phyloP scores from a whole-genome alignment of 2,888 invertebrate genomes.

The Cecidostiba fungosa region DNA sequence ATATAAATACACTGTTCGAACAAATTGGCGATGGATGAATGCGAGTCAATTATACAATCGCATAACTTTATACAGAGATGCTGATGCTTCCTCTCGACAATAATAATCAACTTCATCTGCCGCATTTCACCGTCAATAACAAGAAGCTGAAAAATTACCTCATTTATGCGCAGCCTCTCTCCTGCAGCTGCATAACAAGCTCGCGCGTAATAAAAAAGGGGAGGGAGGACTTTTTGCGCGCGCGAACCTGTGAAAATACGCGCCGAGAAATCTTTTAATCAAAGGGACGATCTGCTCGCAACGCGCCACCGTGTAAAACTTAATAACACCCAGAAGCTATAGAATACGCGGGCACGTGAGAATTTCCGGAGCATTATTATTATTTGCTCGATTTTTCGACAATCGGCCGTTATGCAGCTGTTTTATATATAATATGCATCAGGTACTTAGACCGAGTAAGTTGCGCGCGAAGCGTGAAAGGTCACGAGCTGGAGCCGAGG shows the following conservation, averaged over 20 bases:
- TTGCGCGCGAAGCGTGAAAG: constrained; percentile 63
- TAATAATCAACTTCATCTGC: too few species aligned
- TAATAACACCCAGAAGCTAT: constrained; percentile 22
- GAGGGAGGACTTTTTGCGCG: not conserved
- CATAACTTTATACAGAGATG: too few species aligned
- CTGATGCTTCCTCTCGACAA: too few species aligned
- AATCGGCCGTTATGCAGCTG: too few species aligned
- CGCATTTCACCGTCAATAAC: too few species aligned
- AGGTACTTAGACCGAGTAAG: not conserved
- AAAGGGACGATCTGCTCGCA: constrained; percentile 33
- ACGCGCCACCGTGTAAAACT: not conserved
- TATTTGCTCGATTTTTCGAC: constrained; percentile 45
- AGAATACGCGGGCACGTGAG: not conserved
- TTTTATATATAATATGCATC: constrained; percentile 4
- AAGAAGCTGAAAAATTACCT: too few species aligned
- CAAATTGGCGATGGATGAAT: too few species aligned
- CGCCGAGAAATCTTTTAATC: constrained; percentile 38
- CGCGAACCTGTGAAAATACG: not conserved
- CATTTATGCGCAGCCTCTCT: too few species aligned
- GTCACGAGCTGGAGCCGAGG: constrained; percentile 64
- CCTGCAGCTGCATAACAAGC: not conserved
- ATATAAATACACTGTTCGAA: not conserved
- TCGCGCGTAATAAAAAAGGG: constrained; percentile 7
- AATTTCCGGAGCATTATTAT: constrained; percentile 45
- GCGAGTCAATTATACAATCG: too few species aligned